phyloP scores from a whole-genome alignment of 2,113 vertebrate species.

The Gambusia affinis region DNA sequence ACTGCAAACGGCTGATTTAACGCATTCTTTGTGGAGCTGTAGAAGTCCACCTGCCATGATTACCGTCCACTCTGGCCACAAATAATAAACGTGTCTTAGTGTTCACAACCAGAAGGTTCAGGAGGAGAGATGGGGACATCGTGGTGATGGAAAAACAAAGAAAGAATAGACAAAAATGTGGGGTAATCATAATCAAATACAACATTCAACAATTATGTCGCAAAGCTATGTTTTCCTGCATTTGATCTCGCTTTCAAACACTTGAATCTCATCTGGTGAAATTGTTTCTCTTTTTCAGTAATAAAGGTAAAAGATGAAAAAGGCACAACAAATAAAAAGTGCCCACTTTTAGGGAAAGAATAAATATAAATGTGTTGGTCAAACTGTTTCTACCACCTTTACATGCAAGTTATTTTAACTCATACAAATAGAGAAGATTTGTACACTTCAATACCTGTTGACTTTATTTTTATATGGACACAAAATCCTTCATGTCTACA shows the following conservation, averaged over 20 bases:
- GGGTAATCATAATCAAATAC: not conserved
- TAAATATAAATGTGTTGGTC: too few relatives aligned
- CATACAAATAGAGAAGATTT: too few relatives aligned
- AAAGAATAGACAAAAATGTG: not conserved
- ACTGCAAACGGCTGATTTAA: not conserved
- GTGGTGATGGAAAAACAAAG: not conserved
- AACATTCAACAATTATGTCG: too few relatives aligned
- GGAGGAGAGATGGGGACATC: not conserved
- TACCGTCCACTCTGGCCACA: not conserved
- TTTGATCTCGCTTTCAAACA: not conserved
- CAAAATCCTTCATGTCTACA: not conserved
- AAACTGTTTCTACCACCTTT: too few relatives aligned
- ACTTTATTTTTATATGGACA: too few relatives aligned
- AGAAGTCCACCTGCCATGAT: not conserved
- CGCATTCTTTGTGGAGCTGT: not conserved
- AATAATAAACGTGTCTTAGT: not conserved
- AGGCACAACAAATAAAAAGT: not conserved
- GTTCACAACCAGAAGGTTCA: not conserved
- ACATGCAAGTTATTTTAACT: too few relatives aligned
- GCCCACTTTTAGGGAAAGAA: too few relatives aligned
- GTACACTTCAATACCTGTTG: too few relatives aligned
- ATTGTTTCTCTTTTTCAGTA: not conserved
- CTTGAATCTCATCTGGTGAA: not conserved
- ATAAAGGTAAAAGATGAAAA: not conserved
- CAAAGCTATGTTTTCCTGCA: not conserved